A percentile compares a stretch with the other conserved stretches of the same genome.
These are phyloP conservation scores for Dendronephthya gigantea DNA, from an alignment of 64 coral and sea anemone species.

Conservation along the genomic window DNA sequence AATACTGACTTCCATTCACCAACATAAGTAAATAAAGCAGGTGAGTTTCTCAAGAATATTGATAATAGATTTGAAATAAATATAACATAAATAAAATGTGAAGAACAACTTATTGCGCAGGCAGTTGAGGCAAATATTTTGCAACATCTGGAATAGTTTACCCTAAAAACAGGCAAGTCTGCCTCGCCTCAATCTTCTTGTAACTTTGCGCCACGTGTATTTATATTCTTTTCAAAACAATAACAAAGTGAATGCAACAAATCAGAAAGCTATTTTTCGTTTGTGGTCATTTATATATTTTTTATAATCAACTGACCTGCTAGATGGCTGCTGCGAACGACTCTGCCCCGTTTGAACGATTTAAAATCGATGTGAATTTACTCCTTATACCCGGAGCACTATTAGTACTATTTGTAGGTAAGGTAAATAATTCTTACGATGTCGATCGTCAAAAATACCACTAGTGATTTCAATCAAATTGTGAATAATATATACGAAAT, in stretches of 20 bases:
- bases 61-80: no score
- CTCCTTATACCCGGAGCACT: not conserved
- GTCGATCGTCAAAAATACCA: no score
- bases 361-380: not conserved
- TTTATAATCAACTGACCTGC: not conserved
- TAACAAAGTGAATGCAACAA: not conserved
- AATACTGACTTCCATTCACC: not conserved
- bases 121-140: no score
- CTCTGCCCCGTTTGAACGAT: not conserved
- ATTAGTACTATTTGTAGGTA: not conserved
- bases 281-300: not conserved
- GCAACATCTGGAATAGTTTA: no score
- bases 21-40: no score
- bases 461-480: no score
- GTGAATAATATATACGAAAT: no score
- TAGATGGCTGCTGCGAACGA: not conserved
- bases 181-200: not conserved
- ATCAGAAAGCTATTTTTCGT: not conserved
- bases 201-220: conserved; percentile 7
- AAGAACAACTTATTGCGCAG: no score
- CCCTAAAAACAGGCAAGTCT: no score
- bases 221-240: not conserved
- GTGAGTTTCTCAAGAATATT: no score
- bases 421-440: no score
- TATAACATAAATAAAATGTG: no score